Evolutionary conservation across 2,797 vertebrate species (phyloP), one percentile per base, ranked within the genome.

Genomic region (Fistularia tabacaria): DNA sequence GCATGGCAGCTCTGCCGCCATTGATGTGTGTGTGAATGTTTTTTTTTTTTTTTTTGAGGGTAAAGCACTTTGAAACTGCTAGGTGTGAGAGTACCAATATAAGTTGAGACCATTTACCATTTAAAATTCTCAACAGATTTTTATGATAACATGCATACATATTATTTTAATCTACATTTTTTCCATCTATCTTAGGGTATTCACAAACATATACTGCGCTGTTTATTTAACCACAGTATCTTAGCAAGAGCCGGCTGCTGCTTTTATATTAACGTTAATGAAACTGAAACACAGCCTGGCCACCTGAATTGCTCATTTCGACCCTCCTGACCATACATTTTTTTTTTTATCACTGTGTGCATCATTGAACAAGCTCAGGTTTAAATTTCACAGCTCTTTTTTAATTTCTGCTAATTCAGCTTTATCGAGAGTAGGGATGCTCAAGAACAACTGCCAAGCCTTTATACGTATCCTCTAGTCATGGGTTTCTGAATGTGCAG

Each of bases 401-500:
- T 49, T n/a, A 11, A 7, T 11, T 49, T 49, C 6, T 48, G 9
- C 5, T 54, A 67, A 51, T 57, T 51, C 49, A 59, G 14, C 50
- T 56, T 13, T 13, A 43, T 14, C 51, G 49, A 58, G 8, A 11
- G 36, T 42, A 50, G 36, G 3, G 44, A 49, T 14, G 25, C 14
- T 59, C 38, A 60, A 56, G 7, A 69, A 13, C 58, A 57, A 53
- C 36, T 60, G 49, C 39, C 53, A 45, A 46, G 8, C n/a, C 10
- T 36, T 80, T 69, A 79, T 48, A 14, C 36, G 38, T 69, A 38
- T 71, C 46, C 14, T 71, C 15, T 66, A 8, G 69, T 76, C n/a
- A 53, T 45, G 77, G 53, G 14, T 14, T 74, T 46, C 73, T 77
- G 59, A 38, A 64, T 71, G 41, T 3, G 1, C 67, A 85, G 84